Base-by-base conservation (phyloP, 2,888 invertebrate species). In the Eristalis tenax region DNA sequence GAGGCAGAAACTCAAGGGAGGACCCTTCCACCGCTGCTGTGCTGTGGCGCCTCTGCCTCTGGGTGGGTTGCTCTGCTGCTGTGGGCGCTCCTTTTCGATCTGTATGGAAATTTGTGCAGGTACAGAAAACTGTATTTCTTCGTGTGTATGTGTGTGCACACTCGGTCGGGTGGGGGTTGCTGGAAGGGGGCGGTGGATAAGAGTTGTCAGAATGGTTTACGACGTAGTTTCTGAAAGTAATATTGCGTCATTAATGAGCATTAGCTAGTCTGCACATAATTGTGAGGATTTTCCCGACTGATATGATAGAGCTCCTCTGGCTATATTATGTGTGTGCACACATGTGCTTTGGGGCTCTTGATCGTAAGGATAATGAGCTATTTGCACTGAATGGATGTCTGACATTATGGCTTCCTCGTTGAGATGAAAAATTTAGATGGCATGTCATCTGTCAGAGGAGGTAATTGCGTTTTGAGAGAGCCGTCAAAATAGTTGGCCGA, bases 201-300 rank as follows among this genome's bases (percentile, higher is more conserved):
- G 63, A 69, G 85, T 61, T 81, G 68, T 77, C 68, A 69, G 68
- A 56, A 81, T 81, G 81, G 76, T 81, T 81, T 85, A 81, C 77
- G 81, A 69, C 59, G 69, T 81, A 81, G 57, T 73, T 81, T 77
- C 68, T n/a, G 28, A 32, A 59, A 74, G 68, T 64, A 77, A 64
- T 77, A 77, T 77, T 81, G 57, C 57, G 69, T 35, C 56, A 56
- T 73, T 81, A 76, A 84, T 85, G 76, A 85, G 66, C 71, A 63
- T 70, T 61, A 81, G 76, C 76, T 56, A 69, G 68, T 80, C 80
- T 59, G 68, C 66, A 71, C 61, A 63, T 84, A 76, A 71, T 84
- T 76, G 61, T 35, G n/a, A n/a, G 57, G 70, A 57, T 84, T 64
- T 50, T 73, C 23, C 15, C 11, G 15, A 59, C 59, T 59, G 26